Conservation (phyloP, 2,797 vertebrate species). For the Poeciliopsis turneri region DNA sequence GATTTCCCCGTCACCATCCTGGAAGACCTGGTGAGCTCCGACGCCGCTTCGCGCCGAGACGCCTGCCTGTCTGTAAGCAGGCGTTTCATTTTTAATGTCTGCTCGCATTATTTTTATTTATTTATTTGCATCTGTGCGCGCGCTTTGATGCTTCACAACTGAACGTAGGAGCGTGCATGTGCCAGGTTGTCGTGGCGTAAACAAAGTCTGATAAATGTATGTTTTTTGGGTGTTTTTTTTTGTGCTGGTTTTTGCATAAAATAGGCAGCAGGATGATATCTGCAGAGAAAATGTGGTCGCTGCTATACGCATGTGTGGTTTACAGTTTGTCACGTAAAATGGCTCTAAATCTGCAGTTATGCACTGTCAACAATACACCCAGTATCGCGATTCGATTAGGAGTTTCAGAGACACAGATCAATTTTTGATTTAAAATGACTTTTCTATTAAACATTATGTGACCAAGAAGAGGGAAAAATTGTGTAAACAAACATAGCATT, state of each 20-base stretch:
- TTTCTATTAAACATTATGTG: no score
- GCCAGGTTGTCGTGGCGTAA: background rate
- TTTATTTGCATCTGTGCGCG: background rate
- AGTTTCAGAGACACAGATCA: no score
- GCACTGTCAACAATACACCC: background rate
- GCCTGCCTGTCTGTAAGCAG: background rate
- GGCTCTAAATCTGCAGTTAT: background rate
- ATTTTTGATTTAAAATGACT: no score
- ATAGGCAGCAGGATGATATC: background rate
- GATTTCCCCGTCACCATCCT: constrained; percentile 87
- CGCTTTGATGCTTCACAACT: background rate
- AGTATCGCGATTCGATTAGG: no score
- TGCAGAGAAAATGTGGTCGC: background rate
- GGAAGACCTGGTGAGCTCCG: constrained; percentile 85
- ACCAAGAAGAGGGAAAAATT: no score
- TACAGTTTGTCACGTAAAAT: background rate
- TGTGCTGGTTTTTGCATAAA: background rate
- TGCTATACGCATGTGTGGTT: background rate
- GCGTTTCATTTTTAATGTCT: background rate
- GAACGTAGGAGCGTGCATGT: background rate
- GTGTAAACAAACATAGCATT: no score
- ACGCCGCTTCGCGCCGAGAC: background rate
- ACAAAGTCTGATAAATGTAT: background rate
- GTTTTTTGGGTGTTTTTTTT: background rate
- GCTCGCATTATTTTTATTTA: background rate